Percentiles rank a stretch among this genome's conserved stretches.
phyloP scores from a whole-genome alignment of 2,888 invertebrate genomes.

The Oithona nana region DNA sequence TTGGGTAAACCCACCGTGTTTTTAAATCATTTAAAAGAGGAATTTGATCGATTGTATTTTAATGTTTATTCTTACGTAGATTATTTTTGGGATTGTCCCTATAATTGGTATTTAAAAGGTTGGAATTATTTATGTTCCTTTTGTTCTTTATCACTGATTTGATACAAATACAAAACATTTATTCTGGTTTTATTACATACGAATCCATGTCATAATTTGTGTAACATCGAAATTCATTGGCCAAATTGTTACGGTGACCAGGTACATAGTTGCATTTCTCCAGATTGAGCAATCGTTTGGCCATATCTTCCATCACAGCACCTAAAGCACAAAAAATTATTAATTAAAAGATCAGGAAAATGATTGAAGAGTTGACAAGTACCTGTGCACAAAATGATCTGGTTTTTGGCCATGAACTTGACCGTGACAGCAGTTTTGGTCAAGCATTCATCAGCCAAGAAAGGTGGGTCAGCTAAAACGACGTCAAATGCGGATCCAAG shows the following conservation, averaged over 20 bases:
- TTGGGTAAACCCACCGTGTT: not conserved
- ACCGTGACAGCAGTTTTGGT: slow-evolving; percentile 60
- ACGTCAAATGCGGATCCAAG: slow-evolving; percentile 47
- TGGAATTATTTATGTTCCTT: no score
- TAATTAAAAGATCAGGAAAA: slow-evolving; percentile 14
- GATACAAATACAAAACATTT: no score
- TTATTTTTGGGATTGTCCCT: no score
- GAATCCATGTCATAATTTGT: slow-evolving; percentile 49
- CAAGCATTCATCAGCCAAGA: slow-evolving; percentile 77
- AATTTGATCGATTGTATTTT: no score
- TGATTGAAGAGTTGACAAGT: slow-evolving; percentile 20
- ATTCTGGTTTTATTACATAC: not conserved
- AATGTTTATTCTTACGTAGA: no score
- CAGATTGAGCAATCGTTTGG: slow-evolving; percentile 41
- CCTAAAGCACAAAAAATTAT: slow-evolving; percentile 30
- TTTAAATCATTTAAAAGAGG: no score
- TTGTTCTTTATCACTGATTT: no score
- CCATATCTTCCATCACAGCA: slow-evolving; percentile 52
- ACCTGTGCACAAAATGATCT: slow-evolving; percentile 74
- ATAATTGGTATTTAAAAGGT: no score
- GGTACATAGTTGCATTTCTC: slow-evolving; percentile 52
- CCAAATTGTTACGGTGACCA: slow-evolving; percentile 66
- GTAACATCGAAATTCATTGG: slow-evolving; percentile 78
- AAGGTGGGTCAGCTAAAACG: slow-evolving; percentile 84
- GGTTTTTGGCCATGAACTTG: slow-evolving; percentile 47